Evolutionary conservation across 2,113 vertebrate genomes (phyloP), one percentile per base, ranked within the genome.

Genomic region (Ictidomys tridecemlineatus): DNA sequence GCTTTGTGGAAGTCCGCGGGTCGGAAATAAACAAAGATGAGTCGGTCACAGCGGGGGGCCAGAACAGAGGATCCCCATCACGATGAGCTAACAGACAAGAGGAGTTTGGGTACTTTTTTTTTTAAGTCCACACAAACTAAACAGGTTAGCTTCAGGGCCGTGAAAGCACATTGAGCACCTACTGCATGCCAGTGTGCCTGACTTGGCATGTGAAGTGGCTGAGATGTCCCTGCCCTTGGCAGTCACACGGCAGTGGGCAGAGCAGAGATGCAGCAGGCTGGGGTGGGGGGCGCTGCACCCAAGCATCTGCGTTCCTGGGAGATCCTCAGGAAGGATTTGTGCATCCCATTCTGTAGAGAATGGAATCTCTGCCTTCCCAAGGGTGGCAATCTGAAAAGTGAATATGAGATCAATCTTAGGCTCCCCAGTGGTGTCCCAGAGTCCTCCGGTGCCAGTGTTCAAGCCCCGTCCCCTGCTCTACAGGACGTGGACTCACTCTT

Each of bases 1-100:
- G 96, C 88, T 97, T 96, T 96, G 96, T 96, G 93, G 79, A 56
- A 85, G 80, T 18, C 77, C 5, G 88, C 95, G 4, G 96, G 96
- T 92, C 5, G 0, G 95, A 89, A 94, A 93, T 97, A 97, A 98
- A 97, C 97, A 96, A 89, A 93, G 89, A 74, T 93, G 63, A 94
- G 86, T 93, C 17, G 0, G 1, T 63, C 86, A 4, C 96, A 74
- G 94, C 73, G 13, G 92, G 94, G 32, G 63, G 79, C n/a, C 37
- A 1, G 96, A 95, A 69, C 89, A 94, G 96, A 97, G 78, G 77
- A 56, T 56, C 79, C 96, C 91, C 85, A 37, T 94, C 93, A 91
- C 5, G 89, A 93, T 18, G 28, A 77, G 58, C 85, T 0, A 2
- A 79, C 37, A 3, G 32, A 37, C 95, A 61, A 69, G 79, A 90